Evolutionary conservation across 2,113 vertebrate species (phyloP), one percentile per base, ranked within the genome.

Genomic region (Nibea albiflora): DNA sequence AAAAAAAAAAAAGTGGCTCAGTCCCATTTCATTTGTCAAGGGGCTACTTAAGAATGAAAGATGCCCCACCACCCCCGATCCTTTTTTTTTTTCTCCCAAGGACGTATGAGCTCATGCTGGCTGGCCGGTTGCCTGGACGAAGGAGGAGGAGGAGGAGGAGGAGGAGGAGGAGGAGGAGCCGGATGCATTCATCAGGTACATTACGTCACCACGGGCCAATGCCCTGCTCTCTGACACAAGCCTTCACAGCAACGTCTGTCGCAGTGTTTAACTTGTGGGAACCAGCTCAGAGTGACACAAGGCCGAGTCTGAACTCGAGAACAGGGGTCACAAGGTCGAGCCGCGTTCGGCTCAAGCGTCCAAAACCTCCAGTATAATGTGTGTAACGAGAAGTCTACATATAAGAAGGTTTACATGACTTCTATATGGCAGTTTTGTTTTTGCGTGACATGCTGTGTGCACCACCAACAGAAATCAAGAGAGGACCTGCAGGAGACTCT

Each of bases 181-280:
- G 78, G 70, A 71, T 56, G 86, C 83, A 92, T 92, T 92, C 86
- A 94, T 92, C 89, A 91, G 91, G 93, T 92, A 69, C 80, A 92
- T 94, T 92, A 94, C 92, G 63, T 95, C 93, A 95, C 83, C 80
- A 10, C 31, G 0, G 76, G 78, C 93, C 93, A 95, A 93, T 95
- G 89, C 22, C 3, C 46, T 86, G 69, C 66, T 85, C 62, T 76
- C 64, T 79, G 87, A 54, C 79, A 77, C 31, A 1, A 77, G 79
- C 35, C 74, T 52, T 54, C 16, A 16, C n/a, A 74, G 73, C 14
- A n/a, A 66, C 67, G 42, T 46, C 60, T 73, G 69, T 73, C n/a
- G 22, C 70, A 22, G 63, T 64, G 76, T 73, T 63, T 8, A 56
- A 42, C 61, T 22, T 76, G 84, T 85, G 83, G 56, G 63, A 90